Percentiles rank a stretch among this genome's conserved stretches.
Conservation (phyloP, 2,888 invertebrate species). For the Dasysyrphus tricinctus region DNA sequence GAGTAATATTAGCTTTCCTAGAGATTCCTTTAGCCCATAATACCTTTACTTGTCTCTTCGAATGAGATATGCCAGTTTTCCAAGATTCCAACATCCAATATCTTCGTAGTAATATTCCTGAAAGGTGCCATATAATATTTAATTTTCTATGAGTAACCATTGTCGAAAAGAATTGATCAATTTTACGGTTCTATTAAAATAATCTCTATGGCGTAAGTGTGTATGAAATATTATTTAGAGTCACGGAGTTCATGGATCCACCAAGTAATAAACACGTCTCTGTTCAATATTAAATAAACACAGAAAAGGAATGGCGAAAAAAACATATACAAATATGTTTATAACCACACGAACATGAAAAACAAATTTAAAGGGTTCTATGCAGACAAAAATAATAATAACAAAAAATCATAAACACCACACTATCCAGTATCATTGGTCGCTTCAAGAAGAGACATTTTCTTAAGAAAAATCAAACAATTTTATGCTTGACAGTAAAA, state of each 20-base stretch:
- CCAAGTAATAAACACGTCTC: slow-evolving; percentile 13
- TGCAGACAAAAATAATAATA: not conserved
- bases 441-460: slow-evolving; percentile 1
- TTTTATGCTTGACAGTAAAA: slow-evolving; percentile 25
- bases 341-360: not conserved
- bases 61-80: no score
- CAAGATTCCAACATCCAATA: no score
- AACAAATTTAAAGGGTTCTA: not conserved
- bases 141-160: not conserved
- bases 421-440: not conserved
- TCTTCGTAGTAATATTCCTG: no score
- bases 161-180: not conserved
- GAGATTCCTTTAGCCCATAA: no score
- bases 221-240: not conserved
- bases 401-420: not conserved
- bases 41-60: no score
- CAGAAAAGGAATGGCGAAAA: not conserved
- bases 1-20: no score
- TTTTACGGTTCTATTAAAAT: not conserved
- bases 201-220: not conserved
- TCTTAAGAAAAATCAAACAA: not conserved
- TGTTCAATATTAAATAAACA: slow-evolving; percentile 4
- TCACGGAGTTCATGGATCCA: not conserved
- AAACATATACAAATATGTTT: not conserved
- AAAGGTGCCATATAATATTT: not conserved